A percentile compares a stretch with the other conserved stretches of the same genome.
phyloP scores from a whole-genome alignment of 2,888 invertebrate genomes.

The Napeogenes sylphis region DNA sequence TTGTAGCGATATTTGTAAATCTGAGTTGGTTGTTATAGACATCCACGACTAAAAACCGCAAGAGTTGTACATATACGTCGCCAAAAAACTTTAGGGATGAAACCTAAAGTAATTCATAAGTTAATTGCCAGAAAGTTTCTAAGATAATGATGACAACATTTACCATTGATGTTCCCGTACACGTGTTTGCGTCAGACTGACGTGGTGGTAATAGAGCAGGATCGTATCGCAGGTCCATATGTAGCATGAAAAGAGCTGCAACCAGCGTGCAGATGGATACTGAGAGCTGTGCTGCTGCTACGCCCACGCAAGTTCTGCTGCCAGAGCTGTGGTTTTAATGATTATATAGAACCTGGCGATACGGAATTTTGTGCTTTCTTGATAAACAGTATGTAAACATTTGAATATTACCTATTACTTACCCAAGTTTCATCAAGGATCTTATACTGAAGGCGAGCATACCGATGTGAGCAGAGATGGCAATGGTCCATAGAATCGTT shows the following conservation, averaged over 20 bases:
- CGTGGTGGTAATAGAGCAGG: conserved; percentile 64
- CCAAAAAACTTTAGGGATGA: no score
- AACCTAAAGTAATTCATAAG: no score
- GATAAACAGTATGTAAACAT: background rate
- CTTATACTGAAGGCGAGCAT: conserved; percentile 65
- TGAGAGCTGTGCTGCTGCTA: conserved; percentile 66
- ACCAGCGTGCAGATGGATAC: conserved; percentile 67
- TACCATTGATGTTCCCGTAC: conserved; percentile 73
- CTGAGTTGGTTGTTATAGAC: no score
- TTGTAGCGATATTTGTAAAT: no score
- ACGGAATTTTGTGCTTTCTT: background rate
- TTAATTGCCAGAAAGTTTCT: no score
- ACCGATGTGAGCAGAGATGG: conserved; percentile 56
- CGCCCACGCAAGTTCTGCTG: conserved; percentile 69
- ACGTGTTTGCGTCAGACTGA: conserved; percentile 63
- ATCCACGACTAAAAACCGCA: no score
- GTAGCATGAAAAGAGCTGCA: conserved; percentile 65
- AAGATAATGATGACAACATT: background rate
- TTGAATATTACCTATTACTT: conserved; percentile 27
- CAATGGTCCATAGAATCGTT: conserved; percentile 59
- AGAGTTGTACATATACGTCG: no score
- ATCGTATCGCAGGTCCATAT: conserved; percentile 63
- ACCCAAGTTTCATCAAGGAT: conserved; percentile 67
- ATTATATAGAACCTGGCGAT: background rate
- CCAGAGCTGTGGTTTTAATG: conserved; percentile 45